phyloP scores from a whole-genome alignment of 1,140 invertebrate species.

The Antheraea mylitta region DNA sequence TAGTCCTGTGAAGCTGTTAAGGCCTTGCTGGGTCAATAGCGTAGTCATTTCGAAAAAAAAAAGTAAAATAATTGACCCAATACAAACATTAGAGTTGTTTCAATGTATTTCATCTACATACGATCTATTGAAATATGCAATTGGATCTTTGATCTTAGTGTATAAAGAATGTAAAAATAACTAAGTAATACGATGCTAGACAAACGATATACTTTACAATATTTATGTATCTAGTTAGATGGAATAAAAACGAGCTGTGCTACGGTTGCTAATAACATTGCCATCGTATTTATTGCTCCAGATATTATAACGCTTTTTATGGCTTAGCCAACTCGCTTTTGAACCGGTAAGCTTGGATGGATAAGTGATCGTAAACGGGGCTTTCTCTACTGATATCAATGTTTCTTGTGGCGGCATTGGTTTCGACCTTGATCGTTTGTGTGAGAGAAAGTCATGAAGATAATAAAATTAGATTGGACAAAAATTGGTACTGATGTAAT shows the following conservation, averaged over 20 bases:
- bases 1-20: too few species aligned
- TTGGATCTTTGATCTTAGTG: too few species aligned
- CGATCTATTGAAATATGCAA: too few species aligned
- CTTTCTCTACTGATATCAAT: constrained; percentile 13
- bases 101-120: too few species aligned
- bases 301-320: constrained; percentile 35
- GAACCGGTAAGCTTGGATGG: constrained; percentile 35
- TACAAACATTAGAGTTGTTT: too few species aligned
- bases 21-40: too few species aligned
- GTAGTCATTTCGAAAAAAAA: too few species aligned
- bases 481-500: too few species aligned
- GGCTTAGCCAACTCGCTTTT: constrained; percentile 38
- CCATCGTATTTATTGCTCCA: constrained; percentile 34
- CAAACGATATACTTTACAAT: background rate
- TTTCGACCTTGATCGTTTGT: constrained; percentile 3
- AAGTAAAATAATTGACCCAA: too few species aligned
- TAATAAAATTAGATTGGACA: background rate
- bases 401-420: background rate
- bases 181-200: background rate
- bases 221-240: background rate
- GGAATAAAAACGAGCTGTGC: background rate
- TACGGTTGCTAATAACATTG: background rate
- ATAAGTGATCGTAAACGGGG: constrained; percentile 8
- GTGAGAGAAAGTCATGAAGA: background rate
- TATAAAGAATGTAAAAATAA: too few species aligned